Evolutionary conservation across 2,888 invertebrate genomes (phyloP).

Genomic region (Cryptocheilus praepositus): DNA sequence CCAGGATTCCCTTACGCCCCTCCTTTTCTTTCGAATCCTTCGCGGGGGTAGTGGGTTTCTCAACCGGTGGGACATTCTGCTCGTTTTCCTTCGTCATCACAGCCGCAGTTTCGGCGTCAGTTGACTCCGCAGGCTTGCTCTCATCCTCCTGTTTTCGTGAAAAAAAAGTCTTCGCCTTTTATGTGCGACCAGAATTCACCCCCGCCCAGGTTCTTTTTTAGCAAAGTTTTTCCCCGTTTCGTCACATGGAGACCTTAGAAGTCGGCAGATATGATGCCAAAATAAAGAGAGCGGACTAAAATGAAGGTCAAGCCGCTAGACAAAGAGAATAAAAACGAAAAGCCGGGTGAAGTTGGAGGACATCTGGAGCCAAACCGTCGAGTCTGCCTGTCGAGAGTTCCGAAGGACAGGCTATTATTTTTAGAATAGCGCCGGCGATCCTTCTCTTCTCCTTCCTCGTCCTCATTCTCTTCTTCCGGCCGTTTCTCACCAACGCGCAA

Average conservation of each 20-base stretch:
- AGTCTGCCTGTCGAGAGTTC: background rate
- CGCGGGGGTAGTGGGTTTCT: conserved; percentile 63
- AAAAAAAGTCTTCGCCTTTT: too few species aligned
- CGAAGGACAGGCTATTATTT: conserved; percentile 3
- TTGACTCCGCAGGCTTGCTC: conserved; percentile 67
- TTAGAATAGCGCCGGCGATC: conserved; percentile 2
- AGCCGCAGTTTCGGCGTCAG: conserved; percentile 52
- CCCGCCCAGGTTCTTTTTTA: background rate
- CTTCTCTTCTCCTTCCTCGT: conserved; percentile 1
- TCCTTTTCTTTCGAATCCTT: conserved; percentile 65
- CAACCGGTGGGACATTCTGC: conserved; percentile 55
- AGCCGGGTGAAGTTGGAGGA: conserved; percentile 13
- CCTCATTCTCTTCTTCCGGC: background rate
- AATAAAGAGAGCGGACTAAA: conserved; percentile 10
- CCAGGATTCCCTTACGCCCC: conserved; percentile 75
- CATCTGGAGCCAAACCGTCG: conserved; percentile 1
- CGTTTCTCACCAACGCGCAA: background rate
- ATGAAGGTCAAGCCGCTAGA: conserved; percentile 30
- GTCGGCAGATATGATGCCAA: background rate
- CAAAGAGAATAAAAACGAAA: conserved; percentile 29
- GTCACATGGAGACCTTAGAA: background rate
- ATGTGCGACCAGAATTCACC: too few species aligned
- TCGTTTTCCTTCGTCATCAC: conserved; percentile 61
- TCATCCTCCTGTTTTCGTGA: conserved; percentile 60
- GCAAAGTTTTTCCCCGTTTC: background rate